These are phyloP conservation scores for Scaptomyza reducta DNA, from an alignment of 2,888 invertebrate genomes.

Conservation along the genomic window DNA sequence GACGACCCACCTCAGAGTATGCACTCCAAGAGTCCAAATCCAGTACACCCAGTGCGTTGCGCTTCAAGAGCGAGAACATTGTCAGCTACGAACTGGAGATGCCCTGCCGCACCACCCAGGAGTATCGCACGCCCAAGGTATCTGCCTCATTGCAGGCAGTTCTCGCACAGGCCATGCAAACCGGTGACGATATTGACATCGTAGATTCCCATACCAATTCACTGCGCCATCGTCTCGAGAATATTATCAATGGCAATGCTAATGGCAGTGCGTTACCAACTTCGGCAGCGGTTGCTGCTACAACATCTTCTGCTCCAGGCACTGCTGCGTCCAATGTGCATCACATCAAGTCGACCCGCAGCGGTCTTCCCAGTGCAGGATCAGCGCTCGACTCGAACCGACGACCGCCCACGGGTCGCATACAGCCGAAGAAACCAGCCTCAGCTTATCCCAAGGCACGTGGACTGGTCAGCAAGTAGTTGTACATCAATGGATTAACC, in stretches of 20 bases:
- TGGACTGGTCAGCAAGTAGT: slow-evolving; percentile 84
- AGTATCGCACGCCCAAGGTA: slow-evolving; percentile 84
- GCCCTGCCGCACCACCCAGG: slow-evolving; percentile 84
- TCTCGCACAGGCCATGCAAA: slow-evolving; percentile 84
- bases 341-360: slow-evolving; percentile 75
- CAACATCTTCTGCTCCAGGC: slow-evolving; percentile 14
- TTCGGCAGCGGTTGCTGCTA: slow-evolving; percentile 8
- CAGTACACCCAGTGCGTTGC: slow-evolving; percentile 75
- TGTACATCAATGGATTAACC: slow-evolving; percentile 30
- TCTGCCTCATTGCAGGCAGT: slow-evolving; percentile 84
- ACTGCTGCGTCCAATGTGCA: slow-evolving; percentile 61
- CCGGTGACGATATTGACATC: slow-evolving; percentile 84
- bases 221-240: slow-evolving; percentile 83
- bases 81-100: slow-evolving; percentile 84
- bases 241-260: slow-evolving; percentile 83
- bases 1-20: slow-evolving; percentile 88
- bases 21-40: slow-evolving; percentile 84
- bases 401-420: slow-evolving; percentile 80
- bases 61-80: slow-evolving; percentile 84
- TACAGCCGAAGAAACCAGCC: slow-evolving; percentile 82
- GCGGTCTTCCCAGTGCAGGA: slow-evolving; percentile 68
- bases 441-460: slow-evolving; percentile 84
- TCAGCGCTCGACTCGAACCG: slow-evolving; percentile 81
- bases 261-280: slow-evolving; percentile 51
- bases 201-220: slow-evolving; percentile 82